Conservation (phyloP, 2,113 vertebrate genomes). For the Grantiella picta region DNA sequence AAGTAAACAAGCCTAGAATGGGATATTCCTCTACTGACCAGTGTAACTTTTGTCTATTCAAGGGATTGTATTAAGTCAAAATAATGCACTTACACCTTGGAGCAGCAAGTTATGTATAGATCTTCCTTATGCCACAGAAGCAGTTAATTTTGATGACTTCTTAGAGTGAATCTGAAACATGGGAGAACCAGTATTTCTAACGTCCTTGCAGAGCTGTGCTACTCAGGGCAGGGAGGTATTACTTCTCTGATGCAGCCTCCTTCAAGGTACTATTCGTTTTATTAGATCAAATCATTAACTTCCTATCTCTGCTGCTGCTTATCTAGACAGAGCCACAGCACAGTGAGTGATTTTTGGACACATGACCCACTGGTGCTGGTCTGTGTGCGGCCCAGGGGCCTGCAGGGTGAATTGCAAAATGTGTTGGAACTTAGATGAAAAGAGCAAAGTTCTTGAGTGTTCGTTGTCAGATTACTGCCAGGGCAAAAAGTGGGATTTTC, state of each 20-base stretch:
- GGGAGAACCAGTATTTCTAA: not conserved
- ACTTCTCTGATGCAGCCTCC: not conserved
- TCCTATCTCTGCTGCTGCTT: not conserved
- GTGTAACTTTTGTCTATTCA: accelerated
- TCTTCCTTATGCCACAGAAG: not conserved
- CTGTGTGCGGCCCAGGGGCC: not conserved
- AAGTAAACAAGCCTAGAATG: not conserved
- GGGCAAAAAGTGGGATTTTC: not conserved
- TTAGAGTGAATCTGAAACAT: not conserved
- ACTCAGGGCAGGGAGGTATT: not conserved
- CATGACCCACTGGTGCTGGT: accelerated
- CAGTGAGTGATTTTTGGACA: not conserved
- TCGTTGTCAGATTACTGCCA: not conserved
- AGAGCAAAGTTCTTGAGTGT: not conserved
- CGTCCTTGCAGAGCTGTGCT: not conserved
- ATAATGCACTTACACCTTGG: not conserved
- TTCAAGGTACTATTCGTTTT: not conserved
- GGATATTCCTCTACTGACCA: not conserved
- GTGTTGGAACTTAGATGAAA: not conserved
- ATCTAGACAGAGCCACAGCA: not conserved
- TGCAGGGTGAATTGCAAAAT: not conserved
- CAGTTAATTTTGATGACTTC: not conserved
- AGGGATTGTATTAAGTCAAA: not conserved
- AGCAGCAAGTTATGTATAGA: not conserved
- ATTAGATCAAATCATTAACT: not conserved